Base-by-base conservation (phyloP, 2,888 invertebrate species). In the Caradrina kadenii region DNA sequence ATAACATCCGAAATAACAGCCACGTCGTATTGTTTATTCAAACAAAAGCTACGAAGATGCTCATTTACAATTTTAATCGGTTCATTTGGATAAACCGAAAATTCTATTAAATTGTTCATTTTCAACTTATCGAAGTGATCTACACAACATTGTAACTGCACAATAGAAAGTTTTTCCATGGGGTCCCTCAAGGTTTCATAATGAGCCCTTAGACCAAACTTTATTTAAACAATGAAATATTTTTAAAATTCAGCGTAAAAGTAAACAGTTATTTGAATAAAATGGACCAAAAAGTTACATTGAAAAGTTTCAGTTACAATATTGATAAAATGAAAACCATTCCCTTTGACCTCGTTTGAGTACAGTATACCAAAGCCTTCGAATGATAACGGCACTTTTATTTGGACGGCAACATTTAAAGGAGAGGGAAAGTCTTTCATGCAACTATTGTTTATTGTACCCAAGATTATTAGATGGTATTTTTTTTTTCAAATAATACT, bases 51-150 rank as follows among this genome's bases (percentile, higher is more conserved):
- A 60, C 66, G 68, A 73, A 73, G 70, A 65, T 73, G 60, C 72
- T 80, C 76, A 82, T 76, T 80, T 80, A 76, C 71, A 83, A 80
- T 82, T 80, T 79, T 76, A 80, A 80, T 76, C 71, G 64, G 56
- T 59, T 63, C 68, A 72, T 54, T 70, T 7, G 67, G 62, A 65
- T 80, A 67, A 74, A 73, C 64, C 8, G 68, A 78, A 82, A 79
- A 64, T 58, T 79, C 67, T 76, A 79, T 81, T 73, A 69, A 80
- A 73, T 74, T 76, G 68, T 71, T 70, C 45, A 81, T 81, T 81
- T 66, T 60, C 50, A 53, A 72, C 65, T 69, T 79, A 75, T 70
- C 64, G 75, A 68, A 75, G 63, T 74, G 61, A 69, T 80, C 49
- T 72, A 67, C 31, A 48, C 19, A 31, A 54, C 15, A 45, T 62